These are phyloP conservation scores for Teleogryllus occipitalis DNA, from an alignment of 1,140 invertebrate species.

Conservation along the genomic window DNA sequence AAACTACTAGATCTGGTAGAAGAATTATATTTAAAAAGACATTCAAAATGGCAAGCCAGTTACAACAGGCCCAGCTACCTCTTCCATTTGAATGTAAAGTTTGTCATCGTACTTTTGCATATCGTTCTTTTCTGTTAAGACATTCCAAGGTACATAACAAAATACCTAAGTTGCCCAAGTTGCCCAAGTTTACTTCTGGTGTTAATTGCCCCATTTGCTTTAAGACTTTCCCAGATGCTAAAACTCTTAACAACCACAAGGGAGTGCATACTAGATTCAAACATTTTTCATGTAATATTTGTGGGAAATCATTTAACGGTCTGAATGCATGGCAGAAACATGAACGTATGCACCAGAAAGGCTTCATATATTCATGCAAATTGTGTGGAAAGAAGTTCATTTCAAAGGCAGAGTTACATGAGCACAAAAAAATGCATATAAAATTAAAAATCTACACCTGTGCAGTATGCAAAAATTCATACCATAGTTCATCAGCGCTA, in stretches of 20 bases:
- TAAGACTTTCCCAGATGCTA: slow-evolving; percentile 11
- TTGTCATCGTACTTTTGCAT: slow-evolving; percentile 11
- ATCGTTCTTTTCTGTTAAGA: slow-evolving; percentile 7
- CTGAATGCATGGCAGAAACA: slow-evolving; percentile 15
- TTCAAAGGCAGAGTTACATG: slow-evolving; percentile 46
- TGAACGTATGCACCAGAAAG: slow-evolving; percentile 7
- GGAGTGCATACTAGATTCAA: slow-evolving; percentile 16
- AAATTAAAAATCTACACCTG: slow-evolving; percentile 56
- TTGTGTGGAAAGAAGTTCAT: slow-evolving; percentile 53
- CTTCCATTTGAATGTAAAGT: slow-evolving; percentile 16
- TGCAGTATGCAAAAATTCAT: slow-evolving; percentile 48
- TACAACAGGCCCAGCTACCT: neutral
- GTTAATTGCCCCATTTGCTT: slow-evolving; percentile 11
- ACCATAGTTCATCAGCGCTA: slow-evolving; percentile 46
- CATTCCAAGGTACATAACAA: slow-evolving; percentile 13
- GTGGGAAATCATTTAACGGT: slow-evolving; percentile 18
- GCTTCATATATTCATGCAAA: slow-evolving; percentile 43
- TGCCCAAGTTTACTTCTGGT: no score
- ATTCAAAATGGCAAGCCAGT: neutral
- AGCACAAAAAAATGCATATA: slow-evolving; percentile 55
- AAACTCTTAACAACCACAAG: slow-evolving; percentile 16
- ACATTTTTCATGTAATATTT: slow-evolving; percentile 14
- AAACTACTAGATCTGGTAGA: neutral
- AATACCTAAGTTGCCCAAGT: neutral
- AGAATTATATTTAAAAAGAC: slow-evolving; percentile 9